Percentiles rank a stretch among this genome's conserved stretches.
Conservation (phyloP, 2,113 vertebrate species). For the Sminthopsis crassicaudata region DNA sequence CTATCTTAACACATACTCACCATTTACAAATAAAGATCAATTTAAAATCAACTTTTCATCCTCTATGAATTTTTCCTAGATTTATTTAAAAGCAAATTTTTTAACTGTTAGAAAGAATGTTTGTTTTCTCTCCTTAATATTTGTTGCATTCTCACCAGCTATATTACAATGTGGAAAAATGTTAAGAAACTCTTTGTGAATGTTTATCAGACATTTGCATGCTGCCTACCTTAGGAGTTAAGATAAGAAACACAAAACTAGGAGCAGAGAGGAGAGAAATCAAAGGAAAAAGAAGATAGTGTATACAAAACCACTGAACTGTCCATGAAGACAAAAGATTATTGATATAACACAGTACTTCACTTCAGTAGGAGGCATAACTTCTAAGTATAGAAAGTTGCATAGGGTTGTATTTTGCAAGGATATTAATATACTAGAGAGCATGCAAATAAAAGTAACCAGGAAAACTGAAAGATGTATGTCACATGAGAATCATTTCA, state of each 20-base stretch:
- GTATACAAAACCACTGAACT: not conserved
- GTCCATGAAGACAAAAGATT: not conserved
- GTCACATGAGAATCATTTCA: not conserved
- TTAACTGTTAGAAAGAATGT: not conserved
- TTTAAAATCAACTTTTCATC: not conserved
- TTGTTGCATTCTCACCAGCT: not conserved
- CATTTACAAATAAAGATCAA: not conserved
- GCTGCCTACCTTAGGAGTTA: not conserved
- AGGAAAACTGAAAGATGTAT: not conserved
- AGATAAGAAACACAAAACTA: conserved; percentile 2
- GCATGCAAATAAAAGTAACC: not conserved
- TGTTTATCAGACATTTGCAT: not conserved
- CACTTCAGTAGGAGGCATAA: not conserved
- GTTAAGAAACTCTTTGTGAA: conserved; percentile 8
- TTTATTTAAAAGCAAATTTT: not conserved
- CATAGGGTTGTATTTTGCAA: not conserved
- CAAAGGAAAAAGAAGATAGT: not conserved
- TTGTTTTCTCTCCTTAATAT: not conserved
- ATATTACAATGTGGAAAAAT: not conserved
- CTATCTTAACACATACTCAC: not conserved
- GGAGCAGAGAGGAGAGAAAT: not conserved
- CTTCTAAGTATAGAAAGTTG: not conserved
- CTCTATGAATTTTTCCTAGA: not conserved
- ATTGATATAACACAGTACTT: not conserved
- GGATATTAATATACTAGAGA: not conserved